phyloP scores from a whole-genome alignment of 1,140 invertebrate genomes.

The Lepeophtheirus salmonis region DNA sequence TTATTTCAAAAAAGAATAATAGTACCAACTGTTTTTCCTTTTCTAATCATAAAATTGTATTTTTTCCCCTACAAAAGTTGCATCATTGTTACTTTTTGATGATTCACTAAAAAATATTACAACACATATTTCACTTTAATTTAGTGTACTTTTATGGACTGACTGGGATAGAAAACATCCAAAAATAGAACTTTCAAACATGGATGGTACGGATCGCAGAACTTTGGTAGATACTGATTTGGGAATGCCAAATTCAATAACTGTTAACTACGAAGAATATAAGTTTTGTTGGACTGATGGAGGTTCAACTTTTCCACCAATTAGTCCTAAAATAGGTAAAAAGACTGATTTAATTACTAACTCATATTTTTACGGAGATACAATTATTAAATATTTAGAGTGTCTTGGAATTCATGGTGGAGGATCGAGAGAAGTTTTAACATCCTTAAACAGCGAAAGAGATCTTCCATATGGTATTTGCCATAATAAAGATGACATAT shows the following conservation, averaged over 20 bases:
- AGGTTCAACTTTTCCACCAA: conserved; percentile 30
- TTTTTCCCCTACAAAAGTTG: too few relatives aligned
- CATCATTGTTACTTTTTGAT: too few relatives aligned
- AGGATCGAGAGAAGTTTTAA: neutral
- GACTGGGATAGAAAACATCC: conserved; percentile 83
- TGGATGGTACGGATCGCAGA: conserved; percentile 63
- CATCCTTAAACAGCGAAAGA: neutral
- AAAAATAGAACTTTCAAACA: conserved; percentile 78
- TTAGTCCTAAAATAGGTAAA: conserved; percentile 45
- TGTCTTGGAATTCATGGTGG: conserved; percentile 1
- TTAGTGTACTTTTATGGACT: conserved; percentile 83
- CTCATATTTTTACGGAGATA: too few relatives aligned
- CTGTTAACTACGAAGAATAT: conserved; percentile 55
- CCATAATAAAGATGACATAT: neutral
- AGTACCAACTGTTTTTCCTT: too few relatives aligned
- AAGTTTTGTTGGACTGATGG: conserved; percentile 86
- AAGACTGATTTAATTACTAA: neutral
- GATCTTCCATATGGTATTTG: conserved; percentile 1
- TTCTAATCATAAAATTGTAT: too few relatives aligned
- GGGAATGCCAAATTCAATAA: conserved; percentile 40
- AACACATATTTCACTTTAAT: conserved; percentile 20
- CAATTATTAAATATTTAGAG: neutral
- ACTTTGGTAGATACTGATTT: conserved; percentile 35
- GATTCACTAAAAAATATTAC: too few relatives aligned
- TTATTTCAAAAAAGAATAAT: too few relatives aligned